These are phyloP conservation scores for Nebria salina DNA, from an alignment of 2,888 invertebrate species.

Conservation along the genomic window DNA sequence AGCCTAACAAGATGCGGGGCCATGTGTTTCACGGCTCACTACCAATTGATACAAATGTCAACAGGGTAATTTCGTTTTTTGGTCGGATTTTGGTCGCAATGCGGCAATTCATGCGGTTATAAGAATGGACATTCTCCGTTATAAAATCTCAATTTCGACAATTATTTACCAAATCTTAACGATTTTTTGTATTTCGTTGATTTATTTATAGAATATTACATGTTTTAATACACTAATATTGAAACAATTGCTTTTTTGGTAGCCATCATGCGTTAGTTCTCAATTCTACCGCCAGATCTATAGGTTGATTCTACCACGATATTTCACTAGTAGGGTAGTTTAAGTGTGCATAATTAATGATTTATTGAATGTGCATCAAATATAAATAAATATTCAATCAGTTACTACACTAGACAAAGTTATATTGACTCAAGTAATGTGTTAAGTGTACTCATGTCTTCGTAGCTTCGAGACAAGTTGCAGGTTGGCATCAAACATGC, in stretches of 20 bases:
- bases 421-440: neutral
- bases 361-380: neutral
- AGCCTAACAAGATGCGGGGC: conserved; percentile 11
- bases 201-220: too few species aligned
- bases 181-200: too few species aligned
- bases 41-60: conserved; percentile 42
- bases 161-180: too few species aligned
- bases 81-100: conserved; percentile 20
- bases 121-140: neutral
- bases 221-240: too few species aligned
- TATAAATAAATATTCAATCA: neutral
- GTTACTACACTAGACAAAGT: conserved; percentile 2
- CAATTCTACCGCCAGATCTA: too few species aligned
- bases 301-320: too few species aligned
- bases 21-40: conserved; percentile 42
- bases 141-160: neutral
- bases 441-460: conserved; percentile 10
- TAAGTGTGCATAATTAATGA: too few species aligned
- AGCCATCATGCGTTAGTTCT: too few species aligned
- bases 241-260: too few species aligned
- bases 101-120: conserved; percentile 12
- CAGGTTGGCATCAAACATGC: neutral
- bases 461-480: neutral
- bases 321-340: too few species aligned
- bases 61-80: conserved; percentile 24